phyloP scores from a whole-genome alignment of 2,113 vertebrate genomes.

The Rhabdomys dilectus region DNA sequence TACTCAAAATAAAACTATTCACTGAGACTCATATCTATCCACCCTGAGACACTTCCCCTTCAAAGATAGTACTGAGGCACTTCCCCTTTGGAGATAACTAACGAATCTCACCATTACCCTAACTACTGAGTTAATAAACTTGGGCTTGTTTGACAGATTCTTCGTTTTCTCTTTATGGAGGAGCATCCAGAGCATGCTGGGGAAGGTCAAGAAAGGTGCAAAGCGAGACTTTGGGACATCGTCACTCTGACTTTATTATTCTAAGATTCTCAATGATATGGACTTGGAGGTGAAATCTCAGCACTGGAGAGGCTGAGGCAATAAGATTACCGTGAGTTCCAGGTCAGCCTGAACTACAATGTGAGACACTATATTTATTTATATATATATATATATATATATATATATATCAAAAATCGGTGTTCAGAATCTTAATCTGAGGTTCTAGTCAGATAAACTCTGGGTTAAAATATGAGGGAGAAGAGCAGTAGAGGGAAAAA shows the following conservation, averaged over 20 bases:
- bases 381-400: too few relatives aligned
- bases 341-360: neutral
- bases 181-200: neutral
- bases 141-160: neutral
- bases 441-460: neutral
- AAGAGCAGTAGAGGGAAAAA: neutral
- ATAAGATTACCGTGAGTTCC: neutral
- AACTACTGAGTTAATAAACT: neutral
- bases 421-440: conserved; percentile 19
- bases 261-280: neutral
- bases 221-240: neutral
- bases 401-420: neutral
- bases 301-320: neutral
- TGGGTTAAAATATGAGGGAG: neutral
- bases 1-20: neutral
- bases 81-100: neutral
- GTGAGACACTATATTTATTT: neutral
- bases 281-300: neutral
- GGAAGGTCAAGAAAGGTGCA: neutral
- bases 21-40: neutral
- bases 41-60: neutral
- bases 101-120: neutral
- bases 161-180: neutral
- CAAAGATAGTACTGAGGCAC: neutral
- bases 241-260: neutral